A percentile compares a stretch with the other conserved stretches of the same genome.
These are phyloP conservation scores for Andrena dorsata DNA, from an alignment of 2,888 invertebrate genomes.

Conservation along the genomic window DNA sequence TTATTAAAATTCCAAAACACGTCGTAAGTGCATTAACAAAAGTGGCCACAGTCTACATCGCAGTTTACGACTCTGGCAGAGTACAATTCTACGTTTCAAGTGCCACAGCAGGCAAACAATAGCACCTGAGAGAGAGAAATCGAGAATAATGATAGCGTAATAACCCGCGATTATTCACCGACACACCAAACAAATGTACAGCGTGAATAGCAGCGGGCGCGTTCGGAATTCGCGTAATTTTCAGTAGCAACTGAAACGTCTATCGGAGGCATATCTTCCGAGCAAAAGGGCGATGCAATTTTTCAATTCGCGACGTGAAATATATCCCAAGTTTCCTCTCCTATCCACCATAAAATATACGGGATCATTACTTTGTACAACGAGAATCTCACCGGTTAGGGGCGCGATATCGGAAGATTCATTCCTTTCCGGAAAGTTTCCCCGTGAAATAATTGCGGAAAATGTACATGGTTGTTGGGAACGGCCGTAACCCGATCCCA, in stretches of 20 bases:
- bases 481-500: slow-evolving; percentile 38
- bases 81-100: too few species aligned
- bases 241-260: slow-evolving; percentile 12
- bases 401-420: slow-evolving; percentile 39
- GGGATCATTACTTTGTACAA: slow-evolving; percentile 34
- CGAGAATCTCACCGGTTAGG: slow-evolving; percentile 22
- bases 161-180: not conserved
- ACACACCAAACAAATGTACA: not conserved
- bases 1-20: too few species aligned
- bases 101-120: too few species aligned
- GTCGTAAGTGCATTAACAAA: too few species aligned
- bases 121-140: too few species aligned
- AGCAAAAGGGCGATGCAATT: slow-evolving; percentile 19
- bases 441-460: slow-evolving; percentile 46
- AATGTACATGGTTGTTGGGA: slow-evolving; percentile 38
- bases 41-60: too few species aligned
- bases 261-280: slow-evolving; percentile 4
- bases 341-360: slow-evolving; percentile 36
- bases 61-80: too few species aligned
- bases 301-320: slow-evolving; percentile 36
- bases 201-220: not conserved
- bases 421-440: slow-evolving; percentile 40
- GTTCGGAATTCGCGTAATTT: not conserved
- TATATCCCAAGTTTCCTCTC: slow-evolving; percentile 36
- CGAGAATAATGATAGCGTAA: not conserved